Conservation (phyloP, 2,113 vertebrate genomes). For the Lepidothrix coronata region DNA sequence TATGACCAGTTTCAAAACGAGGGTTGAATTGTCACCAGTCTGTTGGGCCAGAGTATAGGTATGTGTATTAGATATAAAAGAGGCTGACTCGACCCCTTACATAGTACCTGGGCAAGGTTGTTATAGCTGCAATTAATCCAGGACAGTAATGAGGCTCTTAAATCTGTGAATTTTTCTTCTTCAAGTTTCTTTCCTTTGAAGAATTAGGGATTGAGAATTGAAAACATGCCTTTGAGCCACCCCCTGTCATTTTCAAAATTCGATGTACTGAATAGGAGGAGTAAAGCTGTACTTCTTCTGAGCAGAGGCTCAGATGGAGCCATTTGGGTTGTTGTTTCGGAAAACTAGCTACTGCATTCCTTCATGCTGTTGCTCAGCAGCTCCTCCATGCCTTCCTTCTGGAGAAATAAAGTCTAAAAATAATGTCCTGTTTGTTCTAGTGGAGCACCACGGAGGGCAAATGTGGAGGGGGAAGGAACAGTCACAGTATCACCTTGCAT, state of each 20-base stretch:
- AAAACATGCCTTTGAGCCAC: background rate
- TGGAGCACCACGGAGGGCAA: background rate
- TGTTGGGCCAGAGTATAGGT: background rate
- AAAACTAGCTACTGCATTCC: background rate
- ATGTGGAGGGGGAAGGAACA: background rate
- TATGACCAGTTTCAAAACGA: background rate
- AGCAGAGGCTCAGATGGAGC: background rate
- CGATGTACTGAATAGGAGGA: background rate
- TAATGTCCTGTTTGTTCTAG: background rate
- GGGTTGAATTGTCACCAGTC: accelerated
- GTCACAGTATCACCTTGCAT: background rate
- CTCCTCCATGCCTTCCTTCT: background rate
- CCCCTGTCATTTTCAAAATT: background rate
- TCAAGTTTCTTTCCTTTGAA: background rate
- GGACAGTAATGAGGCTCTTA: background rate
- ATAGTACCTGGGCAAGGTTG: background rate
- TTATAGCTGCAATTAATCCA: background rate
- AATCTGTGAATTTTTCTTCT: background rate
- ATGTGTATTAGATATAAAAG: background rate
- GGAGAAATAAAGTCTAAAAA: background rate
- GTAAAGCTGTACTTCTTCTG: background rate
- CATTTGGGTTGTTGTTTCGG: background rate
- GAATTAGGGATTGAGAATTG: background rate
- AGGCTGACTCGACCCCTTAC: background rate
- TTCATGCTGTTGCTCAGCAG: background rate